A percentile compares a stretch with the other conserved stretches of the same genome.
Conservation (phyloP, 2,113 vertebrate species). For the Gopherus flavomarginatus region DNA sequence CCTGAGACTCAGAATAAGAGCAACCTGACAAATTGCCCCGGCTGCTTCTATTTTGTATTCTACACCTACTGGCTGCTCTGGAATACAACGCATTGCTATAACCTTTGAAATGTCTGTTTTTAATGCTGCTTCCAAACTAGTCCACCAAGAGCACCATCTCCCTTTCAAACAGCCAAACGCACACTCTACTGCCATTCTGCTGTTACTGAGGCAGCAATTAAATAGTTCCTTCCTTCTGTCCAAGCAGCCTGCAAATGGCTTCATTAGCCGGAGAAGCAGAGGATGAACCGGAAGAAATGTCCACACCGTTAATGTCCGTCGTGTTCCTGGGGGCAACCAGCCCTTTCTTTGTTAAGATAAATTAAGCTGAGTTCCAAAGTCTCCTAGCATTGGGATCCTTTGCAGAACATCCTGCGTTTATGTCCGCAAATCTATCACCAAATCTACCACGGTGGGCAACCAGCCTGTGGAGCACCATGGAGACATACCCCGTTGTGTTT, state of each 20-base stretch:
- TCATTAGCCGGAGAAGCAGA: background rate
- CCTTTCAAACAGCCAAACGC: background rate
- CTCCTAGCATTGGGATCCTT: background rate
- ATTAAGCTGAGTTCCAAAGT: too few species aligned
- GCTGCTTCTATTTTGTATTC: background rate
- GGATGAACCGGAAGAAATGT: background rate
- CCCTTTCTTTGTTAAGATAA: background rate
- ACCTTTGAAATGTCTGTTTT: background rate
- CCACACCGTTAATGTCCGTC: background rate
- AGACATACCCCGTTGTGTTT: background rate
- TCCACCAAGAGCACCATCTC: background rate
- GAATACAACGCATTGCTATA: background rate
- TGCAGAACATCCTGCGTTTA: background rate
- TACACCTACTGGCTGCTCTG: background rate
- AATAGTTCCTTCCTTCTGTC: background rate
- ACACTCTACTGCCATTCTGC: too few species aligned
- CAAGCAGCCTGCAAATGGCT: background rate
- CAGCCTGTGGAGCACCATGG: background rate
- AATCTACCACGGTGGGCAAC: background rate
- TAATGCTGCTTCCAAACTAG: background rate
- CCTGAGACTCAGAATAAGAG: background rate
- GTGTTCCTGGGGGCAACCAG: background rate
- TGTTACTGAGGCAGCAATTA: background rate
- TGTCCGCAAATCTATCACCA: background rate
- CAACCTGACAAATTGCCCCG: background rate